Evolutionary conservation across 2,113 vertebrate species (phyloP).

Genomic region (Scopus umbretta): DNA sequence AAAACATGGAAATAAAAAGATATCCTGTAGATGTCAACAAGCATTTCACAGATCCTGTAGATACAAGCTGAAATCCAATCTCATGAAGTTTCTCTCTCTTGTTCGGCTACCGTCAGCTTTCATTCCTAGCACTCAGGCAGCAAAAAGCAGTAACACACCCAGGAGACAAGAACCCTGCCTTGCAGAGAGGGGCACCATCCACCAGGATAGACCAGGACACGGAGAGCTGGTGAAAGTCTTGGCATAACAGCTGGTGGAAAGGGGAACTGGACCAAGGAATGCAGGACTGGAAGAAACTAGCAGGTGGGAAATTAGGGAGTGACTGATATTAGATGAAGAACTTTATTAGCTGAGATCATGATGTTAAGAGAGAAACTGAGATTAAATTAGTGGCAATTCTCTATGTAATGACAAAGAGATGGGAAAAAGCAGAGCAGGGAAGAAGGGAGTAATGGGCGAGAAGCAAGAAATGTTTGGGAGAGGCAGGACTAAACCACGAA

Average conservation of each 20-base stretch:
- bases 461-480: neutral
- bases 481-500: neutral
- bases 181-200: neutral
- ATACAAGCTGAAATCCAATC: neutral
- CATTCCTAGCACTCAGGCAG: neutral
- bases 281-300: neutral
- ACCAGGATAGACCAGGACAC: neutral
- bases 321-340: neutral
- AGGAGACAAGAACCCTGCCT: neutral
- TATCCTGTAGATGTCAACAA: neutral
- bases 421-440: rapidly evolving
- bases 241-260: neutral
- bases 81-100: neutral
- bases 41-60: neutral
- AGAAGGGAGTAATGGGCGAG: neutral
- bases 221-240: neutral
- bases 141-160: neutral
- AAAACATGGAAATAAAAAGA: neutral
- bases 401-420: neutral
- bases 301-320: neutral
- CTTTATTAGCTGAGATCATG: neutral
- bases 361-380: neutral
- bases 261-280: neutral
- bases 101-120: neutral
- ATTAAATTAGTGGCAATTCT: neutral